phyloP scores from a whole-genome alignment of 2,888 invertebrate genomes.

The Patella ulyssiponensis region DNA sequence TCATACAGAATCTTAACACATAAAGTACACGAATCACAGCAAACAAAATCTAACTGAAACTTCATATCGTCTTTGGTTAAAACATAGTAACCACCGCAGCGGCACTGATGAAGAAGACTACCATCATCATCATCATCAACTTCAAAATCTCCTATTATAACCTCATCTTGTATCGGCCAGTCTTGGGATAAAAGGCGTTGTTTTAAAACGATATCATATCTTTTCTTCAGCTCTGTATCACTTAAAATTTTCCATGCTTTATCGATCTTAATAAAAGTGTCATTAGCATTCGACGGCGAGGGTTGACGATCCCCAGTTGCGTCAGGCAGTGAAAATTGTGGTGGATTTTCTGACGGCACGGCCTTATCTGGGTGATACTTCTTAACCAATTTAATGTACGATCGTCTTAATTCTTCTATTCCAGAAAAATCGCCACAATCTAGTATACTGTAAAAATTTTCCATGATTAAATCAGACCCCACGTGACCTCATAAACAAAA shows the following conservation, averaged over 20 bases:
- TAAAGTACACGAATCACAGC: slow-evolving; percentile 64
- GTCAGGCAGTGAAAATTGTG: not conserved
- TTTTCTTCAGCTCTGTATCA: slow-evolving; percentile 47
- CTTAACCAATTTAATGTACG: slow-evolving; percentile 47
- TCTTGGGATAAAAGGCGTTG: slow-evolving; percentile 56
- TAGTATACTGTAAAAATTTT: slow-evolving; percentile 50
- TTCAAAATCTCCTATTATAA: slow-evolving; percentile 58
- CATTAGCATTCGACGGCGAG: slow-evolving; percentile 12
- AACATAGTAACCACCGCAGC: slow-evolving; percentile 60
- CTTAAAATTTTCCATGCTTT: slow-evolving; percentile 63
- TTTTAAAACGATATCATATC: slow-evolving; percentile 60
- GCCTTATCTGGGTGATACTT: slow-evolving; percentile 56
- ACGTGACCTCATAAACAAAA: not conserved
- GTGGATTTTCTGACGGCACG: not conserved
- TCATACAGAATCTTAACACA: slow-evolving; percentile 52
- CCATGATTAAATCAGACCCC: slow-evolving; percentile 39
- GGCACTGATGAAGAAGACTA: slow-evolving; percentile 45
- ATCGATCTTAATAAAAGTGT: slow-evolving; percentile 50
- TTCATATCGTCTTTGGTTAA: slow-evolving; percentile 49
- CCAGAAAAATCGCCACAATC: slow-evolving; percentile 40
- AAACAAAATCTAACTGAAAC: slow-evolving; percentile 58
- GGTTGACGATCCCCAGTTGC: not conserved
- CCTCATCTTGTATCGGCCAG: slow-evolving; percentile 63
- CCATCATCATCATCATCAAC: slow-evolving; percentile 31
- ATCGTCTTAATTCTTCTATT: slow-evolving; percentile 45